Percentiles rank a stretch among this genome's conserved stretches.
phyloP scores from a whole-genome alignment of 1,140 invertebrate species.

The Drosophila carrolli region DNA sequence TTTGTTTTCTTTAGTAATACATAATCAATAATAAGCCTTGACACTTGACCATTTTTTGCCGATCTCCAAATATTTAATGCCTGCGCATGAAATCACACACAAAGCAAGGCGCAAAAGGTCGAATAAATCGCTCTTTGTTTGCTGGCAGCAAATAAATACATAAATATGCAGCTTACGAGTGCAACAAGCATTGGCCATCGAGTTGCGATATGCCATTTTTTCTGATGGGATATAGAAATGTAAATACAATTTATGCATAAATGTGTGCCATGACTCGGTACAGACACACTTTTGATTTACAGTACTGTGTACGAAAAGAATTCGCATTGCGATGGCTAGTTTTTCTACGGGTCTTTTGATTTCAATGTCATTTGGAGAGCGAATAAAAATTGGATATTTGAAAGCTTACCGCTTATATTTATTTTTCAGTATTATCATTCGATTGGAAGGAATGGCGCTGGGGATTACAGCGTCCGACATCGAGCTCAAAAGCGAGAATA shows the following conservation, averaged over 20 bases:
- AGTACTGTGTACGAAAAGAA: conserved; percentile 6
- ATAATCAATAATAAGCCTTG: conserved; percentile 36
- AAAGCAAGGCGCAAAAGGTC: conserved; percentile 28
- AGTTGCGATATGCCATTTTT: conserved; percentile 40
- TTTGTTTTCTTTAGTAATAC: conserved; percentile 12
- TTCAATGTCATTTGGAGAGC: conserved; percentile 24
- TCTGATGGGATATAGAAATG: conserved; percentile 44
- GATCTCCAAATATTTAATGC: conserved; percentile 32
- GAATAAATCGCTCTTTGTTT: conserved; percentile 67
- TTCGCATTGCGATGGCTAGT: not conserved
- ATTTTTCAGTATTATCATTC: conserved; percentile 6
- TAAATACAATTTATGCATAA: conserved; percentile 65
- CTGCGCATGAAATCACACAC: conserved; percentile 20
- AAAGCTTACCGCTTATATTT: conserved; percentile 25
- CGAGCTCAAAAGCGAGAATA: not conserved
- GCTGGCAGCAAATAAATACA: conserved; percentile 61
- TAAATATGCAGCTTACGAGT: conserved; percentile 69
- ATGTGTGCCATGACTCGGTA: conserved; percentile 13
- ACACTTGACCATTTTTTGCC: conserved; percentile 8
- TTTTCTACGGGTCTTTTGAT: conserved; percentile 11
- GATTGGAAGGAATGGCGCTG: not conserved
- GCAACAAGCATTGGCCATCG: conserved; percentile 21
- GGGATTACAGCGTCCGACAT: conserved; percentile 10
- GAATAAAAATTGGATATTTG: conserved; percentile 16
- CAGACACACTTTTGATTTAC: conserved; percentile 23